Evolutionary conservation across 2,888 invertebrate genomes (phyloP).

Genomic region (Gnatocerus cornutus): DNA sequence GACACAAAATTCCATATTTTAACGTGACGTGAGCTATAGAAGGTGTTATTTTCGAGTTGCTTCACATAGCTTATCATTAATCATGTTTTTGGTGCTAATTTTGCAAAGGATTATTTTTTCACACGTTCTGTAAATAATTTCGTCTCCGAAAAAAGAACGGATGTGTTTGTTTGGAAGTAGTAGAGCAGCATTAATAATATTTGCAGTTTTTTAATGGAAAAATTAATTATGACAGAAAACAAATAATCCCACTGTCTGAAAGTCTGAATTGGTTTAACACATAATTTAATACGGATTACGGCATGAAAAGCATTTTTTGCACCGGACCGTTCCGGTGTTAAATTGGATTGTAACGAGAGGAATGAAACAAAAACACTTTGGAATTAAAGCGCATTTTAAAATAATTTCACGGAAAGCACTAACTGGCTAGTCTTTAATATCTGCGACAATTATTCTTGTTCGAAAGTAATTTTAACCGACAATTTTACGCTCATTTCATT

Average conservation of each 20-base stretch:
- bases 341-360: slow-evolving; percentile 35
- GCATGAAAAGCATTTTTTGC: slow-evolving; percentile 42
- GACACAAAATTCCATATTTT: slow-evolving; percentile 1
- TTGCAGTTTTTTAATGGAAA: slow-evolving; percentile 49
- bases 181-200: slow-evolving; percentile 38
- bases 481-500: slow-evolving; percentile 1
- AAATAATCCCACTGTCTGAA: slow-evolving; percentile 54
- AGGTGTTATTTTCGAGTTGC: slow-evolving; percentile 33
- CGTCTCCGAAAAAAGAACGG: slow-evolving; percentile 17
- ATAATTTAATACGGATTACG: slow-evolving; percentile 55
- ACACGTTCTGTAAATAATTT: slow-evolving; percentile 31
- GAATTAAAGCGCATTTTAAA: slow-evolving; percentile 40
- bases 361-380: slow-evolving; percentile 39
- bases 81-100: slow-evolving; percentile 30
- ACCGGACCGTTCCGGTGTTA: slow-evolving; percentile 37
- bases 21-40: not conserved
- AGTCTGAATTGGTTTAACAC: slow-evolving; percentile 57
- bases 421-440: slow-evolving; percentile 11
- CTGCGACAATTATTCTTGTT: not conserved
- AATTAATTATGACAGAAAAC: slow-evolving; percentile 54
- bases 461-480: not conserved
- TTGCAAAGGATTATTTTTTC: slow-evolving; percentile 30
- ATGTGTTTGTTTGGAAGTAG: slow-evolving; percentile 38
- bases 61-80: slow-evolving; percentile 12
- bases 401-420: slow-evolving; percentile 21